Base-by-base conservation (phyloP, 2,888 invertebrate species). In the Hesperia comma region DNA sequence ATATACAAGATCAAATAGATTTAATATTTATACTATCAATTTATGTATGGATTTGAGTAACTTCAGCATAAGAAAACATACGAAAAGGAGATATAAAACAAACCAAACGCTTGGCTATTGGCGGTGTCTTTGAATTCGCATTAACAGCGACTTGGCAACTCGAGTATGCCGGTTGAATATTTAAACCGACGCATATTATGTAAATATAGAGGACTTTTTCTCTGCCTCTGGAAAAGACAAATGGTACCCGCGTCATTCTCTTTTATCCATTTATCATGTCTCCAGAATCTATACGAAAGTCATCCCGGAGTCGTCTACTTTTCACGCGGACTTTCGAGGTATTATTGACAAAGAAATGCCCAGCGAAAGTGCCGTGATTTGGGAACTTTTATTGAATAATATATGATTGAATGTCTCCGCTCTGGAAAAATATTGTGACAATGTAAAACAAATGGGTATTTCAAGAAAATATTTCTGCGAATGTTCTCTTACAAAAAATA, bases 171-270 rank as follows among this genome's bases (percentile, higher is more conserved):
- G 69, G 58, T 68, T 58, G 71, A 67, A 67, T 67, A 67, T 71
- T 70, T 70, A 70, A 71, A 69, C 55, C 70, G 68, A 40, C 70
- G 68, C 73, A 72, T 77, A 78, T 81, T 85, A 86, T 86, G 86
- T 84, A 85, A 87, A 87, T 85, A 81, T 71, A 56, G 55, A 72
- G 72, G 77, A 79, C 77, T 82, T 86, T 84, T 85, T 82, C 79
- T 74, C 71, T 68, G 69, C 72, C 71, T 75, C 78, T 72, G 71
- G 74, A 72, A 72, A 77, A 85, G 85, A 87, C 84, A 85, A 87
- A 87, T 83, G 85, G 81, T 78, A 63, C 72, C 69, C 71, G 71
- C 77, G 81, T 80, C 82, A 79, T 80, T 77, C 78, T 79, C 78
- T 74, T 73, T 73, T 69, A 72, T 69, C 71, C 79, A 84, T 85